phyloP scores from a whole-genome alignment of 2,797 vertebrate genomes.

The Pangasius macronema region DNA sequence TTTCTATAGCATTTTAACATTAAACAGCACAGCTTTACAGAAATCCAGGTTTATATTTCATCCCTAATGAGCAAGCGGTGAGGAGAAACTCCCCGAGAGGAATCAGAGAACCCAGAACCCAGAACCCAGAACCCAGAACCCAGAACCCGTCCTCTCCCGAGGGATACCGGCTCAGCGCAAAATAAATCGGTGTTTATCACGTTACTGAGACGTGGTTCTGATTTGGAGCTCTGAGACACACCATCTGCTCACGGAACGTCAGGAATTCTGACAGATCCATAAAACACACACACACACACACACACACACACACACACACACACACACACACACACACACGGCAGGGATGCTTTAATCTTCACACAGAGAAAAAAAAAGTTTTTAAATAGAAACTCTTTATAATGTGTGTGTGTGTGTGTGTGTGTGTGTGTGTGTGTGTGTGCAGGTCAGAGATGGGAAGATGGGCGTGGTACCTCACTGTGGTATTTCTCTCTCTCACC shows the following conservation, averaged over 20 bases:
- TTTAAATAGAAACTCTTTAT: background rate
- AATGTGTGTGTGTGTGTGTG: slow-evolving; percentile 12
- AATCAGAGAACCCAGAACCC: background rate
- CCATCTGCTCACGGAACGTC: background rate
- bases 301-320: slow-evolving; percentile 12
- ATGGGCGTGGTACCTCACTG: slow-evolving; percentile 36
- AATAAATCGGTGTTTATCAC: background rate
- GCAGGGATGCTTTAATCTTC: background rate
- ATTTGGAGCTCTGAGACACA: background rate
- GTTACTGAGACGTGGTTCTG: background rate
- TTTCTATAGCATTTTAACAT: background rate
- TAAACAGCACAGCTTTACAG: background rate
- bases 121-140: background rate
- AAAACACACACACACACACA: background rate
- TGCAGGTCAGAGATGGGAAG: slow-evolving; percentile 55
- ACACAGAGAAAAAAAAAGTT: background rate
- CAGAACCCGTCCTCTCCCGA: background rate
- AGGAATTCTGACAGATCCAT: slow-evolving; percentile 19
- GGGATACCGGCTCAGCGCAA: background rate
- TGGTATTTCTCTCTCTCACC: slow-evolving; percentile 27
- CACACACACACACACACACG: too few relatives aligned
- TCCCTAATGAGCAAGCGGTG: background rate
- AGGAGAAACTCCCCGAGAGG: background rate
- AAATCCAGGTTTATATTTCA: background rate
- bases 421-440: slow-evolving; percentile 31